phyloP scores from a whole-genome alignment of 2,797 vertebrate species.

The Neosalanx taihuensis region DNA sequence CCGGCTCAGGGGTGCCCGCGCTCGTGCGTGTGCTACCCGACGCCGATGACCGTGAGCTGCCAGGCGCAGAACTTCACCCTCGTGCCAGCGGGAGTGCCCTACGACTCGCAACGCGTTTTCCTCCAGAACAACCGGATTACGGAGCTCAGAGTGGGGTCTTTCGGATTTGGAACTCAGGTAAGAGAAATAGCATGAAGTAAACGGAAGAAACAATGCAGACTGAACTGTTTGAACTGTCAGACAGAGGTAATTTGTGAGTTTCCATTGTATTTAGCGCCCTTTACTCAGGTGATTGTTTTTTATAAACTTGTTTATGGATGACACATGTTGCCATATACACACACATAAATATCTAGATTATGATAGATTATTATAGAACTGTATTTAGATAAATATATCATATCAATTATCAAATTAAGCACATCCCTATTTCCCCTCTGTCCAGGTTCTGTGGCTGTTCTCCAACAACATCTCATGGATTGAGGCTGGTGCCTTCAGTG shows the following conservation, averaged over 20 bases:
- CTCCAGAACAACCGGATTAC: constrained; percentile 96
- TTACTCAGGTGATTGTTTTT: background rate
- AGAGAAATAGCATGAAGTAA: background rate
- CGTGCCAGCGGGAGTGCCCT: constrained; percentile 87
- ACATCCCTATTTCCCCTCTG: background rate
- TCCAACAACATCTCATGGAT: constrained; percentile 97
- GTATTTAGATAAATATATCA: too few relatives aligned
- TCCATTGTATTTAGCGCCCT: too few relatives aligned
- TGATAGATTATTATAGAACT: too few relatives aligned
- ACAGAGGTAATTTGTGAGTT: background rate
- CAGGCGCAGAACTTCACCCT: constrained; percentile 96
- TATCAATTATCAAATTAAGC: too few relatives aligned
- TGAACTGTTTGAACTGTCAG: background rate
- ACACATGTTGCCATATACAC: background rate
- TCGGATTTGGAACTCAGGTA: constrained; percentile 88
- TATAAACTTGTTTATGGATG: background rate
- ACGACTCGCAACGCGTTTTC: constrained; percentile 91
- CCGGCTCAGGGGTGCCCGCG: constrained; percentile 82
- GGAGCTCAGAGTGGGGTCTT: constrained; percentile 87
- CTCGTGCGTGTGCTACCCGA: constrained; percentile 92
- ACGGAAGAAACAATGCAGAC: background rate
- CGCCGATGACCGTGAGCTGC: constrained; percentile 97
- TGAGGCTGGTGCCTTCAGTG: constrained; percentile 90
- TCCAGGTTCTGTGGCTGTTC: constrained; percentile 92
- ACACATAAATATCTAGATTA: too few relatives aligned